A percentile compares a stretch with the other conserved stretches of the same genome.
These are phyloP conservation scores for Distichodus sexfasciatus DNA, from an alignment of 2,797 vertebrate species.

Conservation along the genomic window DNA sequence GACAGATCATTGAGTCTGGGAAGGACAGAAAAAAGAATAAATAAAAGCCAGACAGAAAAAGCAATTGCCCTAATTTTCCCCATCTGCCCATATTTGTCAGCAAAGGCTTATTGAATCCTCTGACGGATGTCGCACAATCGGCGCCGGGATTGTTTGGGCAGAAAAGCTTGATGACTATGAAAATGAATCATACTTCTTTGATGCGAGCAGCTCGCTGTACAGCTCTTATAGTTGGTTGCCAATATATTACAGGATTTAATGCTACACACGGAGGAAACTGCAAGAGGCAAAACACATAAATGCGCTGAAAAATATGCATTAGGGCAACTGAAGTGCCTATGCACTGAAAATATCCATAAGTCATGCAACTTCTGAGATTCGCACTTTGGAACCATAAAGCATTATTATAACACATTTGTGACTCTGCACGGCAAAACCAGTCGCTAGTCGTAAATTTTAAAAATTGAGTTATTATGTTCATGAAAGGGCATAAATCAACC, in stretches of 20 bases:
- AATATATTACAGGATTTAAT: constrained; percentile 9
- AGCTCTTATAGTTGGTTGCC: background rate
- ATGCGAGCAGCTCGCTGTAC: constrained; percentile 9
- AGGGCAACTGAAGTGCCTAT: too few relatives aligned
- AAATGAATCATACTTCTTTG: constrained; percentile 12
- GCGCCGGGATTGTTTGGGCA: background rate
- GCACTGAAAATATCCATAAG: too few relatives aligned
- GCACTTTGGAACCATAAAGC: too few relatives aligned
- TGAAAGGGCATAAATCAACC: too few relatives aligned
- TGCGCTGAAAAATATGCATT: too few relatives aligned
- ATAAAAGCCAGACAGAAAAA: too few relatives aligned
- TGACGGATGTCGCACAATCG: constrained; percentile 13
- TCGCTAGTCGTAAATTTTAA: too few relatives aligned
- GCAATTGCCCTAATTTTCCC: background rate
- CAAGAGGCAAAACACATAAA: too few relatives aligned
- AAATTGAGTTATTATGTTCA: too few relatives aligned
- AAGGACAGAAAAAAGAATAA: background rate
- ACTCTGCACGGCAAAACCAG: too few relatives aligned
- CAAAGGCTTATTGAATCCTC: constrained; percentile 11
- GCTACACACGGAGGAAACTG: constrained; percentile 3
- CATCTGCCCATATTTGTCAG: background rate
- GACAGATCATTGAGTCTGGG: background rate
- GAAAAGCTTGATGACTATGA: constrained; percentile 11
- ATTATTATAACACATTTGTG: too few relatives aligned
- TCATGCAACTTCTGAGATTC: too few relatives aligned